Evolutionary conservation across 2,113 vertebrate species (phyloP), one percentile per base, ranked within the genome.

Genomic region (Amia ocellicauda): DNA sequence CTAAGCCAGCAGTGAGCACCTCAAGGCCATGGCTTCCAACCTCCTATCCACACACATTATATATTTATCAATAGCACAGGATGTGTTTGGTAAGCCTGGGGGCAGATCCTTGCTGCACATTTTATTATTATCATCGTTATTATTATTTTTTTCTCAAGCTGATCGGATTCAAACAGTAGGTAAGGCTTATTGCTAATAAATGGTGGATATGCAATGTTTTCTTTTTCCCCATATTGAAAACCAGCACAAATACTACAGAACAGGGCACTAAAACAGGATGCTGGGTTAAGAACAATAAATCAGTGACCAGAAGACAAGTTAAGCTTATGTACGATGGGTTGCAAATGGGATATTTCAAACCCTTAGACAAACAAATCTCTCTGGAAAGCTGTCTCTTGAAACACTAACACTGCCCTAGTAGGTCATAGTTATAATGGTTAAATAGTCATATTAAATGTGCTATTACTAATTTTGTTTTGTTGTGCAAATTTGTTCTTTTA

Each of bases 121-220:
- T 9, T 63, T 28, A n/a, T 41, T 42, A 20, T 27, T 28, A n/a
- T 27, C 28, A 40, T 27, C 16, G 14, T 47, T 19, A 4, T 20
- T 26, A 23, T 43, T 16, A 13, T 54, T 24, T 54, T 51, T 55
- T 55, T 55, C 24, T 26, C 49, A 41, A 28, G n/a, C n/a, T 36
- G 49, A 53, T n/a, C n/a, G 41, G 11, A 26, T 28, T 27, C 26
- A 23, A 29, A 62, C 13, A 36, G 23, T 8, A 26, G 23, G 22
- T 63, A 43, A 56, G 62, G 41, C 24, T 28, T 29, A 17, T 22
- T 55, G 13, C 51, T 43, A 55, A 55, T 43, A 64, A 36, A 51
- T 49, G 36, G 13, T 8, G 31, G 26, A 9, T 47, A 47, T 47
- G 45, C 27, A 22, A 17, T 40, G 7, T n/a, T 47, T 22, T 31